Evolutionary conservation across 2,888 invertebrate species (phyloP).

Genomic region (Lobophora halterata): DNA sequence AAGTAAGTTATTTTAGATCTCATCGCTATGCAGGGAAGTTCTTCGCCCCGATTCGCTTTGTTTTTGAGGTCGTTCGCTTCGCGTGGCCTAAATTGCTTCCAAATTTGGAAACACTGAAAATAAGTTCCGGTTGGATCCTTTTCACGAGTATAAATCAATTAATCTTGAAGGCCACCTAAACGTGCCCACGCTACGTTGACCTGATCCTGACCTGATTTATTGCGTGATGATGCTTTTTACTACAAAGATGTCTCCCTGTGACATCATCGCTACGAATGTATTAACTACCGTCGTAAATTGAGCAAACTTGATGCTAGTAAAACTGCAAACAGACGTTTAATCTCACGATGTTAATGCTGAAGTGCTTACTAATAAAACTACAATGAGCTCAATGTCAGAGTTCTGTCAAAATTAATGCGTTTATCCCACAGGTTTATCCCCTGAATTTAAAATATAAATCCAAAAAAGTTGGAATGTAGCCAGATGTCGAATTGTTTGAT

Average conservation of each 20-base stretch:
- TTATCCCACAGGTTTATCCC: no score
- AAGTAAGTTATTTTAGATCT: no score
- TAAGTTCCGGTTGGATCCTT: constrained; percentile 2
- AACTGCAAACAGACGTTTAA: not conserved
- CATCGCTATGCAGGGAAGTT: not conserved
- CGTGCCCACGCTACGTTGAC: constrained; percentile 18
- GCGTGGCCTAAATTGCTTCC: not conserved
- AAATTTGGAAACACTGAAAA: not conserved
- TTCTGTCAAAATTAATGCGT: constrained; percentile 30
- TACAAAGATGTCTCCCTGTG: constrained; percentile 25
- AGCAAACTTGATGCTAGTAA: constrained; percentile 5
- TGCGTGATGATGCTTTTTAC: constrained; percentile 26
- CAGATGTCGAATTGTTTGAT: constrained; percentile 36
- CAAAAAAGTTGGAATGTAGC: constrained; percentile 44
- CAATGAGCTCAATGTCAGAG: constrained; percentile 14
- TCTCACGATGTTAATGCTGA: not conserved
- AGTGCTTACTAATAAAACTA: constrained; percentile 11
- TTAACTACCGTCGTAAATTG: constrained; percentile 20
- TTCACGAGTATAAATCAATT: constrained; percentile 15
- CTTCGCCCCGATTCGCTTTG: not conserved
- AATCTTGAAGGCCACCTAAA: constrained; percentile 21
- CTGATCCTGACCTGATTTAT: constrained; percentile 33
- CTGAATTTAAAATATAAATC: constrained; percentile 34
- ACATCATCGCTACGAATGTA: constrained; percentile 26
- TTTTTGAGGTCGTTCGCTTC: no score